Base-by-base conservation (phyloP, 1,140 invertebrate species). In the Euura saliciscinereae region DNA sequence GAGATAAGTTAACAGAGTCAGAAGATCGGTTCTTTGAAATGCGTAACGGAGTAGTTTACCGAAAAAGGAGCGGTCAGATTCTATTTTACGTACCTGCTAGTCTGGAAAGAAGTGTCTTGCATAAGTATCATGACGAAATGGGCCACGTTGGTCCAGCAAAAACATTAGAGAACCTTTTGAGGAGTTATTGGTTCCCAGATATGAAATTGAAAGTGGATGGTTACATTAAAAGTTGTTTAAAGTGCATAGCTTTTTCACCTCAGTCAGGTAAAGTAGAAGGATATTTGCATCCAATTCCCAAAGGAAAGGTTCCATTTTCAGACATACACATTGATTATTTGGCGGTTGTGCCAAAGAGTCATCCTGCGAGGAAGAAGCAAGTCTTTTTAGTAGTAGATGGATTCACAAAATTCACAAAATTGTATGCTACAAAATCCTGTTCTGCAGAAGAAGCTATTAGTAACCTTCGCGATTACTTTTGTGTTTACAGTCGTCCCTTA, bases 131-230 rank as follows among this genome's bases (percentile, higher is more conserved):
- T 69, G 78, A 80, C 43, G 73, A 78, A 3, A 68, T 79, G 11
- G 80, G 78, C 46, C 81, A 82, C 66, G 65, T 77, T 64, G 76
- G 81, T 6, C 28, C 43, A 45, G 76, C 79, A 8, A 82, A 82
- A 70, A 72, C 73, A 6, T 28, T 77, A 3, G 74, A 75, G 44
- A 73, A 69, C 65, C 44, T 78, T 43, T 43, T 46, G 66, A 45
- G 65, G 66, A 65, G 42, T 45, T 76, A 78, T 73, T 78, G 75
- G 77, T 78, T 76, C 44, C 78, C 74, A 51, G 43, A 80, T 43
- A 59, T 80, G 45, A 69, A 69, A 45, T 42, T 66, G 42, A 78
- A 77, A 69, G 66, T 74, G 44, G 66, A 70, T 3, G 43, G 65
- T 28, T 65, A 75, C 69, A 72, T 76, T 59, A 51, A 28, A 44